These are phyloP conservation scores for Apotomis turbidana DNA, from an alignment of 2,888 invertebrate species.

Conservation along the genomic window DNA sequence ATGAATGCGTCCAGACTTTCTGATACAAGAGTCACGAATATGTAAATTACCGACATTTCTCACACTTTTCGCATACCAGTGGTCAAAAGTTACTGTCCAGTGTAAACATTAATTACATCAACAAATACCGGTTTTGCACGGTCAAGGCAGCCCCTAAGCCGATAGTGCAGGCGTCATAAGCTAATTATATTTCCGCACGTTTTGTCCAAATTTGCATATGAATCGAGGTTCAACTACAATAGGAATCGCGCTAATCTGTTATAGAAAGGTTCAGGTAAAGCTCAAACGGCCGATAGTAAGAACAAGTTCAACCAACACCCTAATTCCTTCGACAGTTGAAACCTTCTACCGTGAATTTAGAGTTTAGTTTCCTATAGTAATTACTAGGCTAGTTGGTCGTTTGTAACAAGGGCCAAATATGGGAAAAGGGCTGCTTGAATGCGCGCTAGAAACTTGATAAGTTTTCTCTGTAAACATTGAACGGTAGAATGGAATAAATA, in stretches of 20 bases:
- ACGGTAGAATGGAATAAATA: constrained; percentile 57
- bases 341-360: constrained; percentile 5
- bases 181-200: constrained; percentile 84
- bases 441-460: constrained; percentile 77
- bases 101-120: constrained; percentile 81
- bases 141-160: constrained; percentile 69
- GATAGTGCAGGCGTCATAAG: constrained; percentile 62
- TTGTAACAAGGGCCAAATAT: constrained; percentile 45
- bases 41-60: constrained; percentile 40
- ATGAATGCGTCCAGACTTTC: neutral
- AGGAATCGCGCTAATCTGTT: constrained; percentile 68
- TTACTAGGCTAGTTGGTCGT: neutral
- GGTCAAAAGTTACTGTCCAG: constrained; percentile 71
- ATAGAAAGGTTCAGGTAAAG: constrained; percentile 61
- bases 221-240: constrained; percentile 73
- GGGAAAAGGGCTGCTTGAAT: constrained; percentile 56
- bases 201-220: constrained; percentile 80
- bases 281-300: constrained; percentile 39
- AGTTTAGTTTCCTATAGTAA: constrained; percentile 4
- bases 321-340: neutral
- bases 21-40: neutral
- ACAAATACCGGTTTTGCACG: constrained; percentile 69
- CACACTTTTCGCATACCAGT: constrained; percentile 65
- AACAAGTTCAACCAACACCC: neutral
- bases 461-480: constrained; percentile 74